Conservation (phyloP, 2,113 vertebrate species). For the human region DNA sequence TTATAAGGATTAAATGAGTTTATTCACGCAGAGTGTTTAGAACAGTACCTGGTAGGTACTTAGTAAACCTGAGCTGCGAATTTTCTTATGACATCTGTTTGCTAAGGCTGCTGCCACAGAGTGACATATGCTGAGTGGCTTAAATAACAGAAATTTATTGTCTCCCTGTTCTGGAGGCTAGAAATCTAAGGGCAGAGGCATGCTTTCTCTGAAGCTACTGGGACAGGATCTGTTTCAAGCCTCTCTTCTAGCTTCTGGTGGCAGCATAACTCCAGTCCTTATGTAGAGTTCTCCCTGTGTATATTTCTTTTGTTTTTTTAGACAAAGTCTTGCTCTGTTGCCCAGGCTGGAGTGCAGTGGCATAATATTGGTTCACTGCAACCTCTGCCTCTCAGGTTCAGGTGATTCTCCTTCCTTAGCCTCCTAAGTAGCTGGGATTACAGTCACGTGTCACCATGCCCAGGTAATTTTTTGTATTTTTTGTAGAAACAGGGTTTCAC, state of each 20-base stretch:
- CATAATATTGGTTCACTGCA: too few relatives aligned
- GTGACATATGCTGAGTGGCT: background rate
- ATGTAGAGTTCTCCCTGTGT: background rate
- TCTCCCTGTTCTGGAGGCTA: background rate
- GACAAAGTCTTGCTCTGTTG: too few relatives aligned
- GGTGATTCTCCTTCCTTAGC: too few relatives aligned
- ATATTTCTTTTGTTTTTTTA: too few relatives aligned
- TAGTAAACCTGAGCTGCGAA: background rate
- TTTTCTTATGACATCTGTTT: constrained; percentile 42
- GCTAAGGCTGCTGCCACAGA: background rate
- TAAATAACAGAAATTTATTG: background rate
- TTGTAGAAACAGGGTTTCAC: background rate
- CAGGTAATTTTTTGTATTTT: too few relatives aligned
- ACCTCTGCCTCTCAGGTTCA: too few relatives aligned
- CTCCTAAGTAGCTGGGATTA: too few relatives aligned
- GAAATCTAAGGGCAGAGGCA: background rate
- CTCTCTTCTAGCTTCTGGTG: background rate
- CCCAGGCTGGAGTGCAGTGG: too few relatives aligned
- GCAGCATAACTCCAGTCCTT: background rate
- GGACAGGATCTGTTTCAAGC: background rate
- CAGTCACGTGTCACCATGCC: too few relatives aligned
- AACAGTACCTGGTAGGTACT: background rate
- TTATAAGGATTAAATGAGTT: constrained; percentile 4
- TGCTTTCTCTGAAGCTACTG: background rate
- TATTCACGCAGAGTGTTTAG: background rate